Base-by-base conservation (phyloP, 92 coral and sea anemone species). In the Plumapathes pennacea region DNA sequence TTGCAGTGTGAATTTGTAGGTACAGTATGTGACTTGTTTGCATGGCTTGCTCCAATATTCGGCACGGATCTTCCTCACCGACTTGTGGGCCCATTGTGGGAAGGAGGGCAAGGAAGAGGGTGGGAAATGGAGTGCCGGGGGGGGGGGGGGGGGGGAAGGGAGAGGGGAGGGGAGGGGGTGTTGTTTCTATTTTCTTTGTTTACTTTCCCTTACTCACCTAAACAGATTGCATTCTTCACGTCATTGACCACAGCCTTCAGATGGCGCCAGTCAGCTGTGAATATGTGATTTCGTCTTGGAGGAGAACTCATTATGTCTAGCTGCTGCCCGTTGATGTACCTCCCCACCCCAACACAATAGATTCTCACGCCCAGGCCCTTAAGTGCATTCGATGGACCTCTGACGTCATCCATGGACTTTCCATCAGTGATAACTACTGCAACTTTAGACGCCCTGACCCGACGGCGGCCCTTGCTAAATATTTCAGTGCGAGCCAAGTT, bases 391-490 rank as follows among this genome's bases (percentile, higher is more conserved):
- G 96, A 69, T 26, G 96, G 96, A 15, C 77, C 64, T 12, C 75
- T 54, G 10, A 87, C 89, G 32, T 74, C 78, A 75, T 91, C 97
- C 59, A 61, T 58, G 4, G 97, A 90, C 30, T 62, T 69, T 14
- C 97, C 90, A 52, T 88, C 92, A 7, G 97, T 86, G 48, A 91
- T 69, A 14, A 91, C 84, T 24, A 91, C 90, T 13, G 88, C 64
- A 1, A 87, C 77, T 33, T 76, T 87, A 30, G 95, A 67, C 52
- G 78, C 62, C 29, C 46, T 48, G 29, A 63, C 34, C 21, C 85
- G 76, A 4, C 82, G 77, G 5, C 57, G 51, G 57, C 50, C 62
- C 67, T 64, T 82, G 28, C 37, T 58, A 11, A 58, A 58, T 46
- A 71, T 41, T 47, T 47, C 57, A 28, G 47, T 71, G 29, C 60